phyloP scores from a whole-genome alignment of 2,113 vertebrate genomes.

The Cyrtonyx montezumae region DNA sequence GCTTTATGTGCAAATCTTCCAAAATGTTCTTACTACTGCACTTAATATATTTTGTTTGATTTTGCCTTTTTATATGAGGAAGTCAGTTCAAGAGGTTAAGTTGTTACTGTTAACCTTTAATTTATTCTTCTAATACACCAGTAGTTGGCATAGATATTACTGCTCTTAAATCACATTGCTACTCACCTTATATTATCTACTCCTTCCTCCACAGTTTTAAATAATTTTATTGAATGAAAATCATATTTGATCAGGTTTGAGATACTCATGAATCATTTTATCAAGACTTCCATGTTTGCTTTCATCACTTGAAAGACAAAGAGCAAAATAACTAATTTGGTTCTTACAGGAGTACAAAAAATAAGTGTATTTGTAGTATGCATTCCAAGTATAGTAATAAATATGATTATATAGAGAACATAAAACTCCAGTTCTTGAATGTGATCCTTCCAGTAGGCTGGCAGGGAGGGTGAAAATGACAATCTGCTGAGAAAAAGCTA shows the following conservation, averaged over 20 bases:
- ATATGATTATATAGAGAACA: conserved; percentile 15
- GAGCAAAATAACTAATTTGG: conserved; percentile 34
- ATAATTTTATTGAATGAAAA: not conserved
- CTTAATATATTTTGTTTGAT: not conserved
- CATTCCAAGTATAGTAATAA: conserved; percentile 25
- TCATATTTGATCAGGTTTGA: conserved; percentile 4
- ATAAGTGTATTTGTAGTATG: not conserved
- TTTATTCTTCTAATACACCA: not conserved
- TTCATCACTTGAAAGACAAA: conserved; percentile 32
- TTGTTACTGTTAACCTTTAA: not conserved
- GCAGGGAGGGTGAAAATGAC: not conserved
- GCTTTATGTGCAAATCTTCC: not conserved
- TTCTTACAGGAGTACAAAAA: conserved; percentile 5
- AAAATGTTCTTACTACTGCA: not conserved
- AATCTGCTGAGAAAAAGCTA: not conserved
- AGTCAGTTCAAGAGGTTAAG: not conserved
- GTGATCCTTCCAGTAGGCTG: not conserved
- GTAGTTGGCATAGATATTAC: not conserved
- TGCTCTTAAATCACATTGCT: not conserved
- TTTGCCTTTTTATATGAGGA: not conserved
- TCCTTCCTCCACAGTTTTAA: not conserved
- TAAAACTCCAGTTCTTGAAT: not conserved
- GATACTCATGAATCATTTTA: conserved; percentile 30
- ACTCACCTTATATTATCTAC: not conserved
- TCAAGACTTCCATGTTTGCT: conserved; percentile 10